Conservation (phyloP, 2,888 invertebrate genomes). For the Agrochola lota region DNA sequence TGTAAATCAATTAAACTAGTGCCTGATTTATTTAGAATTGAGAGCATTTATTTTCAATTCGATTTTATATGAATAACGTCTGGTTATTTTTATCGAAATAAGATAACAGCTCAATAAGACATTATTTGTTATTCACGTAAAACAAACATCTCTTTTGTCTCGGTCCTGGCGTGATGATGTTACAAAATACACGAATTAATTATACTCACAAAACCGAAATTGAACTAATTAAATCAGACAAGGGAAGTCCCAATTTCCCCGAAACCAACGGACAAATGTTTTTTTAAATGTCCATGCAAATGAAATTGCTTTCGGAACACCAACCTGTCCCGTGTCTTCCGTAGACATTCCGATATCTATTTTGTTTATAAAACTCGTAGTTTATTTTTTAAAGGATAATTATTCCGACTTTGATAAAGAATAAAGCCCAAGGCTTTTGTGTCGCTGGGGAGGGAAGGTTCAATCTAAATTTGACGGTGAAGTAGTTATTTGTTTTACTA, state of each 20-base stretch:
- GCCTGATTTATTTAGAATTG: conserved; percentile 7
- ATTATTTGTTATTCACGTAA: neutral
- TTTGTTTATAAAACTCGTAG: conserved; percentile 60
- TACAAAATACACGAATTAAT: conserved; percentile 50
- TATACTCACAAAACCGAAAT: conserved; percentile 50
- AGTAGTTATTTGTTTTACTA: conserved; percentile 73
- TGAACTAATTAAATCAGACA: conserved; percentile 58
- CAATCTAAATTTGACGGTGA: conserved; percentile 78
- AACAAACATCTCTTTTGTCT: conserved; percentile 5
- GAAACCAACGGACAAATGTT: conserved; percentile 53
- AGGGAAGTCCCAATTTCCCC: conserved; percentile 52
- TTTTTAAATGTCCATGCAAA: conserved; percentile 57
- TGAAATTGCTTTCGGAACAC: conserved; percentile 47
- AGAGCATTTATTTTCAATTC: conserved; percentile 11
- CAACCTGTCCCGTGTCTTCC: conserved; percentile 53
- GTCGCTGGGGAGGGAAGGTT: conserved; percentile 71
- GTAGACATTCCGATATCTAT: conserved; percentile 68
- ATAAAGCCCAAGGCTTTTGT: conserved; percentile 77
- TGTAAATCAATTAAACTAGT: conserved; percentile 27
- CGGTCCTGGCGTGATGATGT: neutral
- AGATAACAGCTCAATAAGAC: neutral
- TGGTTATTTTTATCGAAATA: neutral
- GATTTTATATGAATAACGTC: neutral
- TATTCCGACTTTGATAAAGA: conserved; percentile 77
- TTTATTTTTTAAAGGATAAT: conserved; percentile 74